Evolutionary conservation across 2,113 vertebrate species (phyloP).

Genomic region (Aspiorhynchus laticeps): DNA sequence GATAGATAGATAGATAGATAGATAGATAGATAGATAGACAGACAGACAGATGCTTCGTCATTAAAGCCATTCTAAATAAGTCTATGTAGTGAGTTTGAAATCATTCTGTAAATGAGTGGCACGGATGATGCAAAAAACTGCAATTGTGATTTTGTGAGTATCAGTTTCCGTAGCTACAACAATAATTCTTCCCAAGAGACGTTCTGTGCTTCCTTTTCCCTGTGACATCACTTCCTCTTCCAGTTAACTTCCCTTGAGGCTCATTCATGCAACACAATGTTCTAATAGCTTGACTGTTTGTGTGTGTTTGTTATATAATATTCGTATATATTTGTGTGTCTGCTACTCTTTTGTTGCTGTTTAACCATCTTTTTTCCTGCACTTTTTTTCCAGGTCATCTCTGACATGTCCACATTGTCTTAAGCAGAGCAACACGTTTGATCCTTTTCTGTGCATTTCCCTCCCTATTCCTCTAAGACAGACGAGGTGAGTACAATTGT

Average conservation of each 20-base stretch:
- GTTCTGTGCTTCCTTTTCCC: slow-evolving; percentile 6
- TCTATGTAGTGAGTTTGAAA: not conserved
- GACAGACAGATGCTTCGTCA: not conserved
- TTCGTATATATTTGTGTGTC: not conserved
- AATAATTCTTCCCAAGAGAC: not conserved
- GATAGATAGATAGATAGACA: not conserved
- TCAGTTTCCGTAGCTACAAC: slow-evolving; percentile 8
- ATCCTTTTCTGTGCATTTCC: slow-evolving; percentile 94
- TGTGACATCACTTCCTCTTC: slow-evolving; percentile 38
- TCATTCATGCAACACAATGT: not conserved
- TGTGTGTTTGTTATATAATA: not conserved
- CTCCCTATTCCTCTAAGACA: slow-evolving; percentile 93
- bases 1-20: not conserved
- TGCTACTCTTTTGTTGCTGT: not conserved
- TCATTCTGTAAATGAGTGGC: not conserved
- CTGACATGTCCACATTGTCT: slow-evolving; percentile 94
- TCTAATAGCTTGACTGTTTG: not conserved
- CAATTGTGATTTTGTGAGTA: slow-evolving; percentile 26
- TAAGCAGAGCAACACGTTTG: slow-evolving; percentile 97
- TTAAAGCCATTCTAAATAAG: not conserved
- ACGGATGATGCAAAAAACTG: slow-evolving; percentile 48
- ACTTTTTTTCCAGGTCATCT: slow-evolving; percentile 81
- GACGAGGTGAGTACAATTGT: slow-evolving; percentile 82
- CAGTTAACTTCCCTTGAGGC: not conserved
- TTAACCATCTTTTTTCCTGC: not conserved